A percentile compares a stretch with the other conserved stretches of the same genome.
Conservation (phyloP, 2,113 vertebrate genomes). For the Pterocles burchelli region DNA sequence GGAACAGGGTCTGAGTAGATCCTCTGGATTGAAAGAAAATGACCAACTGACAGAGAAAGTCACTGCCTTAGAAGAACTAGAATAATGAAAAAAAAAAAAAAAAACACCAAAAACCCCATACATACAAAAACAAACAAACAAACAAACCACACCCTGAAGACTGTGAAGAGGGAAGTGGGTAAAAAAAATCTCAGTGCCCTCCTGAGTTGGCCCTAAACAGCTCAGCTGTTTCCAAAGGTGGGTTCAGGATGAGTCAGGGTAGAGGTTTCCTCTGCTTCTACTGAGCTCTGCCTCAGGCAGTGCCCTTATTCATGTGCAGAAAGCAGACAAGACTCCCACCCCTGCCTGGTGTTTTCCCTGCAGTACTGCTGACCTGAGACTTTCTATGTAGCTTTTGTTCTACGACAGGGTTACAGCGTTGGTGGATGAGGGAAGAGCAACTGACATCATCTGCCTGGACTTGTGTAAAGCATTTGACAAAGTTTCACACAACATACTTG, state of each 20-base stretch:
- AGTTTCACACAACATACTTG: no score
- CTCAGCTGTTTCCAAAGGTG: background rate
- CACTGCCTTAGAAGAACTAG: background rate
- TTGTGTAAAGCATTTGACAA: no score
- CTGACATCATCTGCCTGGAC: no score
- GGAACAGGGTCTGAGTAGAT: background rate
- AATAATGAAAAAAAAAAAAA: background rate
- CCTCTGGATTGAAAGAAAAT: background rate
- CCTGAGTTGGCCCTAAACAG: background rate
- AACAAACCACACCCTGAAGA: no score
- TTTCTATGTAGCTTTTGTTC: no score
- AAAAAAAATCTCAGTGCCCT: background rate
- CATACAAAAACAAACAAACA: no score
- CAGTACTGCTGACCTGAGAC: background rate
- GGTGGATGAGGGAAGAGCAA: no score
- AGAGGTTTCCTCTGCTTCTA: background rate
- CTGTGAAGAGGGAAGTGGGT: background rate
- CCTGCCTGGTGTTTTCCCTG: background rate
- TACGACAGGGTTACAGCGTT: no score
- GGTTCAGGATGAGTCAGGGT: background rate
- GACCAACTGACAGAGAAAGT: background rate
- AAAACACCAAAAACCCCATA: no score
- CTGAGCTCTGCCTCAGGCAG: background rate
- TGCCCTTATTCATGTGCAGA: rapidly evolving
- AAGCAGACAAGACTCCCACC: background rate